Base-by-base conservation (phyloP, 2,797 vertebrate genomes). In the Coregonus ussuriensis region DNA sequence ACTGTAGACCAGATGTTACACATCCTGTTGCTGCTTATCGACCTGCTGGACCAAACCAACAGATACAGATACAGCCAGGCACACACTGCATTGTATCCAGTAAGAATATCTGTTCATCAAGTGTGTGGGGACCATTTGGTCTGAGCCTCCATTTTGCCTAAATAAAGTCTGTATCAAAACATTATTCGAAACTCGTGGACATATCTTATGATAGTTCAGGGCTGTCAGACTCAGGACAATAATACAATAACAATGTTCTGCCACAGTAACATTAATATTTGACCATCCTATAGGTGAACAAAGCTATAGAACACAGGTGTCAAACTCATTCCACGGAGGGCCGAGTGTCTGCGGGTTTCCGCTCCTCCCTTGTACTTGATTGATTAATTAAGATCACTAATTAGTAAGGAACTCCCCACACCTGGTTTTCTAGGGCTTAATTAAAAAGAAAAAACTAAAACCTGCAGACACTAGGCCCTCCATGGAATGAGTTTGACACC, bases 21-120 rank as follows among this genome's bases (percentile, higher is more conserved):
- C 25, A 72, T 35, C 71, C 71, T 56, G 71, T 21, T 62, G 59
- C 9, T 72, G 25, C 52, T 54, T 56, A 56, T 54, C 71, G 7
- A 29, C 18, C 71, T 16, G 31, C 41, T 47, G n/a, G 16, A n/a
- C 35, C 35, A 41, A 47, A 70, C 15, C 67, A 14, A 35, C 21
- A 41, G 41, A 47, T 47, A 47, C 41, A 47, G 18, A 70, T 37
- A 47, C 67, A 72, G 29, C 15, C 52, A 18, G 52, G 52, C 29
- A 56, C 31, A 25, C 25, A 35, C 65, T 4, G 41, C 41, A 47
- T 13, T 9, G 41, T 7, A 62, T 25, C 2, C 59, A 62, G 59
- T 25, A 21, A 62, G 59, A 62, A 21, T 9, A 11, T 21, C n/a
- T 62, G 6, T 47, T 47, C 41, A 47, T 47, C 41, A 62, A 62